A percentile compares a stretch with the other conserved stretches of the same genome.
Conservation (phyloP, 2,113 vertebrate genomes). For the Puffinus mauretanicus region DNA sequence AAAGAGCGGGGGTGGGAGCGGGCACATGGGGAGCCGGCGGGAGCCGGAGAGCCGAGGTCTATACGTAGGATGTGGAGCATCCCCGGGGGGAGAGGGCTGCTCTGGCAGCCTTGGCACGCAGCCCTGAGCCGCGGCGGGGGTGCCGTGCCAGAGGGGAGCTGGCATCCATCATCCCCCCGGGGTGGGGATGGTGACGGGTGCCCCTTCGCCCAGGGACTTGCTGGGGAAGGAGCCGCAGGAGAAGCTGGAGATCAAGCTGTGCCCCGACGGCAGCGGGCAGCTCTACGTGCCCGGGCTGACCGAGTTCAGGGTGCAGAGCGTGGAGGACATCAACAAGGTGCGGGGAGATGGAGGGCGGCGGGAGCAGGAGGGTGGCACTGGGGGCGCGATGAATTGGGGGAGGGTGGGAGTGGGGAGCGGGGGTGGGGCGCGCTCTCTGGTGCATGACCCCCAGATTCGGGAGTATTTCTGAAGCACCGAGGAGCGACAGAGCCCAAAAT, state of each 20-base stretch:
- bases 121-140: fast-evolving
- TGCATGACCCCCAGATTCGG: fast-evolving
- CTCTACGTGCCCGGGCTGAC: conserved; percentile 92
- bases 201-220: conserved; percentile 78
- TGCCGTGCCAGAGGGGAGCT: background rate
- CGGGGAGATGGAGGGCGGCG: fast-evolving
- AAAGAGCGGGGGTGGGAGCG: background rate
- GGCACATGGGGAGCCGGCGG: background rate
- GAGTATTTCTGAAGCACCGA: background rate
- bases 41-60: background rate
- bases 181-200: background rate
- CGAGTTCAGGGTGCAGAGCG: conserved; percentile 83
- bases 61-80: background rate
- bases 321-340: conserved; percentile 94
- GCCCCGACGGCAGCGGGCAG: conserved; percentile 90
- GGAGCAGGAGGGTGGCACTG: background rate
- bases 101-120: background rate
- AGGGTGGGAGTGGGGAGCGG: background rate
- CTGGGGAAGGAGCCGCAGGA: conserved; percentile 86
- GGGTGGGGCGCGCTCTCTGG: background rate
- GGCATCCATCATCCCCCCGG: fast-evolving
- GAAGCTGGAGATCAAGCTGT: conserved; percentile 95
- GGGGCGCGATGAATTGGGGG: background rate
- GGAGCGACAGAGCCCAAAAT: background rate
- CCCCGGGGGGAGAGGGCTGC: fast-evolving